phyloP scores from a whole-genome alignment of 2,113 vertebrate genomes.

The Leucoraja erinaceus region DNA sequence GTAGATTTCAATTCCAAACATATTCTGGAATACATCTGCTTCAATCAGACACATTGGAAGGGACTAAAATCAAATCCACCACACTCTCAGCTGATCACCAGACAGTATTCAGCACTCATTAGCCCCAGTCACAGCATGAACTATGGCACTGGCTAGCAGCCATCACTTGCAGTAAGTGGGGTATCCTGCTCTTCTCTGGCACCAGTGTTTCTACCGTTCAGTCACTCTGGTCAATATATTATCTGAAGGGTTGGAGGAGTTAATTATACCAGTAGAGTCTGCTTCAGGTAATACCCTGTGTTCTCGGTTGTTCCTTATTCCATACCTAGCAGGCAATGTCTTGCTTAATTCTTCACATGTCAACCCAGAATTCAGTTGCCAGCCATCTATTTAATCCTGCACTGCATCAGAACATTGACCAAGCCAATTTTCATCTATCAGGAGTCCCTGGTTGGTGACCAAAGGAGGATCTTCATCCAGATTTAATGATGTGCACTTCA shows the following conservation, averaged over 20 bases:
- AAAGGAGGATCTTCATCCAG: neutral
- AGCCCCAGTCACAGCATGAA: no score
- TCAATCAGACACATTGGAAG: neutral
- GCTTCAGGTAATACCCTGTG: neutral
- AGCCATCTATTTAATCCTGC: neutral
- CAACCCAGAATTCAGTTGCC: neutral
- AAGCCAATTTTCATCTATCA: neutral
- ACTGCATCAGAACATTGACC: neutral
- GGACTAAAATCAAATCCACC: neutral
- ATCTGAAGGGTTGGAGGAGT: neutral
- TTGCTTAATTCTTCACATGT: neutral
- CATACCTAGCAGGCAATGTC: neutral
- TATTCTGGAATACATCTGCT: neutral
- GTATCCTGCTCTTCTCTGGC: neutral
- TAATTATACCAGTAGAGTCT: neutral
- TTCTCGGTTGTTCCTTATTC: neutral
- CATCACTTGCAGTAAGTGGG: no score
- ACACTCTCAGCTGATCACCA: neutral
- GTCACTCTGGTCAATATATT: neutral
- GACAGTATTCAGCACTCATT: neutral
- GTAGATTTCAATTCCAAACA: no score
- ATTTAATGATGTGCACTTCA: neutral
- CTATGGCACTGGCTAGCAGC: neutral
- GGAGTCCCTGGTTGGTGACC: neutral
- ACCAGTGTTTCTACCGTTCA: neutral